Percentiles rank a stretch among this genome's conserved stretches.
Evolutionary conservation across 2,888 invertebrate genomes (phyloP).

Genomic region (Caenorhabditis uteleia): DNA sequence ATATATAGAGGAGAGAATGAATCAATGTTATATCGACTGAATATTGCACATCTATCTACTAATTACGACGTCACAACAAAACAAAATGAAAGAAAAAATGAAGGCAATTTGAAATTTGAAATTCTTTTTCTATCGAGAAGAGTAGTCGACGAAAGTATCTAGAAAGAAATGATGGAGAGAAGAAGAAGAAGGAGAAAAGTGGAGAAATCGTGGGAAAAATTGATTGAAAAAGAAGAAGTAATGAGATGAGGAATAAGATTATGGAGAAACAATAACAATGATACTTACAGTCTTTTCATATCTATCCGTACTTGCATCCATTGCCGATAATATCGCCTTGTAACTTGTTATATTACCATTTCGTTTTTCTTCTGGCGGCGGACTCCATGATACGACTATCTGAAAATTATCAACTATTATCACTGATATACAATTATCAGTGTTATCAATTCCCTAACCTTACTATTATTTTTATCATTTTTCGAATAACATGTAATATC

Average conservation of each 20-base stretch:
- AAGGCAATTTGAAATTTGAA: too few species aligned
- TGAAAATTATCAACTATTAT: conserved; percentile 37
- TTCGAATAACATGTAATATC: too few species aligned
- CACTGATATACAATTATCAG: too few species aligned
- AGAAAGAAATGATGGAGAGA: neutral
- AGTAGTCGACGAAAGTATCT: conserved; percentile 4
- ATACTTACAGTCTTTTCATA: conserved; percentile 45
- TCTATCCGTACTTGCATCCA: conserved; percentile 50
- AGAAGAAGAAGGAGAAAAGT: conserved; percentile 1
- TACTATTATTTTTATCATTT: too few species aligned
- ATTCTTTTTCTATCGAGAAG: too few species aligned
- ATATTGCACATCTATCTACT: too few species aligned
- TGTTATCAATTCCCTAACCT: too few species aligned
- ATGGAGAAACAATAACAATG: neutral
- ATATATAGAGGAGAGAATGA: too few species aligned
- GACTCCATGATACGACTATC: conserved; percentile 72
- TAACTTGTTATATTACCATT: conserved; percentile 93
- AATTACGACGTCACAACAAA: too few species aligned
- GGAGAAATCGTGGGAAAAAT: conserved; percentile 1
- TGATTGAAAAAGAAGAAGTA: conserved; percentile 4
- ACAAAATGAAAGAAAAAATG: too few species aligned
- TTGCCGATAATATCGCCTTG: conserved; percentile 74
- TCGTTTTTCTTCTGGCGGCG: conserved; percentile 83
- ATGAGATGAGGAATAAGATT: neutral
- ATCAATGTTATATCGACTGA: too few species aligned